Evolutionary conservation across 2,888 invertebrate genomes (phyloP), one percentile per base, ranked within the genome.

Genomic region (Ceramica pisi): DNA sequence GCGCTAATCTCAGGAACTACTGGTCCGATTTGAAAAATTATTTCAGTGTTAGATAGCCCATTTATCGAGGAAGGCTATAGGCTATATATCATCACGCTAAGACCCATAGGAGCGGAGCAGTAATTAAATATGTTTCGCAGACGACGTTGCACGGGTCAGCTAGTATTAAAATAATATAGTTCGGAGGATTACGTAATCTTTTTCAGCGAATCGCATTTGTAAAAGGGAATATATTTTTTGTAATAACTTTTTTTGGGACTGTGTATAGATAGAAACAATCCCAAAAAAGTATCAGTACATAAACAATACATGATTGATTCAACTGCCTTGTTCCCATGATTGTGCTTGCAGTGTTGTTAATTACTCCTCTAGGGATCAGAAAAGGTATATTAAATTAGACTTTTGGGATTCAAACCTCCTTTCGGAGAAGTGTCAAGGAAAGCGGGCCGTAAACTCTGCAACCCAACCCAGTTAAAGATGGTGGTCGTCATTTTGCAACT

Each of bases 121-220:
- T n/a, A n/a, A n/a, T n/a, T n/a, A n/a, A n/a, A n/a, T n/a, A n/a
- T n/a, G n/a, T n/a, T n/a, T n/a, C n/a, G n/a, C n/a, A n/a, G n/a
- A n/a, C n/a, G n/a, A n/a, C n/a, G n/a, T n/a, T n/a, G n/a, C n/a
- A n/a, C n/a, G n/a, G n/a, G n/a, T n/a, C n/a, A n/a, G n/a, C n/a
- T n/a, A n/a, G n/a, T 51, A 56, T 68, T 67, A 53, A 48, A 31
- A 31, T 31, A 31, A 48, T 31, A 48, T 8, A 16, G 53, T 65
- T 35, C 5, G 0, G 46, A 38, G 51, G 53, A 51, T 44, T 44
- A 35, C 12, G 38, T 44, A 50, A 74, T 50, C 48, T n/a, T 50
- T 53, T 46, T 7, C 3, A 38, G 10, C 0, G 6, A 16, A 69
- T 19, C 14, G 8, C n/a, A 12, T 48, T 55, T 69, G 26, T 46